Base-by-base conservation (phyloP, 1,140 invertebrate species). In the Aporrectodea caliginosa region DNA sequence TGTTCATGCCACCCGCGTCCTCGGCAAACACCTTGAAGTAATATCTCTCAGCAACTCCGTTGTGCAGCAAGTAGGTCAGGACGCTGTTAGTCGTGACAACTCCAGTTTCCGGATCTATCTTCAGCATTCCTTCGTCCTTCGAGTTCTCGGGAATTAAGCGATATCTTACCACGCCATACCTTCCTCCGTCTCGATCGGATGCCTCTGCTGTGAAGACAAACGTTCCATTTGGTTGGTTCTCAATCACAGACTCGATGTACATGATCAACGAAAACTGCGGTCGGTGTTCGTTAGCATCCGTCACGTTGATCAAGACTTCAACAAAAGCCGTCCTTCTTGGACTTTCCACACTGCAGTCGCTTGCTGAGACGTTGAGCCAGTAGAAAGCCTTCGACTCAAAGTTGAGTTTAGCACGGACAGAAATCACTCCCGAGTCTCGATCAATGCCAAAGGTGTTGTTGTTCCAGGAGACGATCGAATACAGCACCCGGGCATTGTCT, bases 401-500 rank as follows among this genome's bases (percentile, higher is more conserved):
- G 88, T 90, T 88, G 0, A 90, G 83, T 29, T 84, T 79, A n/a
- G 81, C 83, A 16, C 90, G 90, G 80, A 97, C 91, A 1, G 90
- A 91, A 30, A 98, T 87, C 0, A 92, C 90, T 1, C 96, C 96
- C 0, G 92, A 93, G 81, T 91, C 93, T 34, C 93, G 90, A 85
- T 97, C 92, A 29, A 99, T 95, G 74, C 92, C 90, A 85, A 98
- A 97, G 35, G 95, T 88, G 79, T 95, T 93, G 16, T 92, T 93
- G 33, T 88, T 86, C 14, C 94, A 94, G 27, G 92, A 93, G 0
- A 94, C 92, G 29, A 98, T 89, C 86, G 96, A 95, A 86, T 97
- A 98, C 0, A 94, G 95, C 0, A 98, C 94, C 30, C 94, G 86
- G 1, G 95, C 95, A 88, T 98, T 98, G 22, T 93, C 93, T 22